Evolutionary conservation across 2,797 vertebrate species (phyloP), one percentile per base, ranked within the genome.

Genomic region (Tarsius wallacei): DNA sequence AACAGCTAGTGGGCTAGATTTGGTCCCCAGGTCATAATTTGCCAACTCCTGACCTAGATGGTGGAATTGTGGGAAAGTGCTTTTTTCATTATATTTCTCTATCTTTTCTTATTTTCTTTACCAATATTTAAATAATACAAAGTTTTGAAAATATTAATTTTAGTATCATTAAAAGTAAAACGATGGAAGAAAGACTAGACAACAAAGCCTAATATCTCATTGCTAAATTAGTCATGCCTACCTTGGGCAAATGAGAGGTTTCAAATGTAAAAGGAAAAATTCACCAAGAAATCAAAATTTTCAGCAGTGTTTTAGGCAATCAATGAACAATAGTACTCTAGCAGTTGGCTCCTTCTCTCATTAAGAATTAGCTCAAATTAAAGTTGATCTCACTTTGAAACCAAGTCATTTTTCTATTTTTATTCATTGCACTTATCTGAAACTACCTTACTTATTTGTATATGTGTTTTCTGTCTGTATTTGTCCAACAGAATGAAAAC

Each of bases 171-270:
- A 82, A 42, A 90, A 71, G 26, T 64, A 57, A 64, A 81, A 57
- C 17, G 13, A 49, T 19, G 31, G 47, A 74, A 77, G 93, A 76
- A 87, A 77, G 21, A 24, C 22, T 21, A 0, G 26, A 78, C 19
- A 22, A 89, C 26, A 78, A 88, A 87, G 73, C 85, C 26, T 80
- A 90, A 73, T 47, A 63, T 49, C 64, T 93, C 77, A 87, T 84
- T 87, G 64, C 28, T 93, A 80, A 76, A 42, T 53, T 21, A 80
- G 57, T 59, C 19, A 55, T 47, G 3, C 63, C 33, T n/a, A 70
- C 49, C 8, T n/a, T 78, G 42, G 33, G 36, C 33, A 80, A 78
- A 47, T 84, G 15, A 74, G 33, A 77, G 26, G n/a, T 78, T 84
- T 71, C 53, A 63, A 78, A 57, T 42, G 19, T 28, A 85, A 81